Conservation (phyloP, 2,113 vertebrate species). For the Axis porcinus region DNA sequence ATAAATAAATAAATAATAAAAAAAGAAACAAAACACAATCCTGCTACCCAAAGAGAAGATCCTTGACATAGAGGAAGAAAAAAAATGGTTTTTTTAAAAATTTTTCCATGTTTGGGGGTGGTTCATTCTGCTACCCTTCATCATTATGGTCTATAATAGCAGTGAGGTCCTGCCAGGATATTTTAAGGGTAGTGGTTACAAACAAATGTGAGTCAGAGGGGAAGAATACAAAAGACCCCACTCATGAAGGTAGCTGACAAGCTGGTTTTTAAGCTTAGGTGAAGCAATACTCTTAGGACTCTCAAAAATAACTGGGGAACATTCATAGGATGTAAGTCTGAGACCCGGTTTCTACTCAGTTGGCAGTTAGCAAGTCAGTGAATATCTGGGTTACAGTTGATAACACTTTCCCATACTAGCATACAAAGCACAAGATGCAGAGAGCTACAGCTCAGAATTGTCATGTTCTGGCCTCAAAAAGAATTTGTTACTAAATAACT, state of each 20-base stretch:
- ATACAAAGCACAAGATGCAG: background rate
- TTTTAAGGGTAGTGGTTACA: background rate
- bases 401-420: background rate
- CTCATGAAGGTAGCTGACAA: background rate
- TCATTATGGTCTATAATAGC: background rate
- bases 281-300: background rate
- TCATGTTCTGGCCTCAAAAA: background rate
- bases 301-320: background rate
- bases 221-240: background rate
- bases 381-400: background rate
- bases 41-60: background rate
- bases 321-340: background rate
- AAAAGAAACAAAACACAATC: background rate
- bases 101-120: background rate
- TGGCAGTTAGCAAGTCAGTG: constrained; percentile 37
- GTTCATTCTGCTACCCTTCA: background rate
- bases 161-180: background rate
- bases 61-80: background rate
- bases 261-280: background rate
- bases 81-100: no score
- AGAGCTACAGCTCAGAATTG: background rate
- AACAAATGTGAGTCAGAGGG: background rate
- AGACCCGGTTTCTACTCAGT: background rate
- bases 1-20: no score
- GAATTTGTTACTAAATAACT: background rate